Base-by-base conservation (phyloP, 92 coral and sea anemone species). In the Epizoanthus ramosus region DNA sequence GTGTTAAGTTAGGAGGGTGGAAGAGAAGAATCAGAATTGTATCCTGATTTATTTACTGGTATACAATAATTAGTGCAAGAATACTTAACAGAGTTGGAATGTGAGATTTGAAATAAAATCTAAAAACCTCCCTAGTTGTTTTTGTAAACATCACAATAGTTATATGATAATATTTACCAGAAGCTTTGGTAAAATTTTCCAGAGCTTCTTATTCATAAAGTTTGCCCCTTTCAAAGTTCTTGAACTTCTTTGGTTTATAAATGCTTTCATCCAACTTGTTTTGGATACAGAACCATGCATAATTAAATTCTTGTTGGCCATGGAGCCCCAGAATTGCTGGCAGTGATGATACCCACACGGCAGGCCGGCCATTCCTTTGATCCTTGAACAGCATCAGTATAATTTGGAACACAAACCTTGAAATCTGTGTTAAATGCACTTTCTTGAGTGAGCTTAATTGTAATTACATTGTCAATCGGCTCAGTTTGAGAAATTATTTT, bases 371-470 rank as follows among this genome's bases (percentile, higher is more conserved):
- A 85, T 41, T 85, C 76, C 2, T 3, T 14, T 0, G 79, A 65
- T 0, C 88, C 84, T 75, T 85, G 88, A 14, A 2, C 21, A 1
- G 73, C 33, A 61, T 83, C 24, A 60, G 43, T 12, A 54, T 87
- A 87, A 47, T 87, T 87, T 21, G 65, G 73, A 24, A 43, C 61
- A 85, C 88, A 28, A 85, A 79, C 28, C 8, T 16, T 25, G 37
- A 67, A 71, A 17, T 85, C 25, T 65, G 64, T 75, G 68, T n/a
- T n/a, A n/a, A n/a, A n/a, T n/a, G n/a, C n/a, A n/a, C 56, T 68
- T 58, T 85, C 84, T 71, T 79, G 79, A 17, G 80, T 85, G 14
- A 85, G 13, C 50, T 85, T 85, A 35, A 79, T 80, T 68, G 89
- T 68, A n/a, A 85, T 79, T 28, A 14, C 59, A 13, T 85, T 63